These are phyloP conservation scores for Collichthys lucidus DNA, from an alignment of 2,113 vertebrate genomes.

Conservation along the genomic window DNA sequence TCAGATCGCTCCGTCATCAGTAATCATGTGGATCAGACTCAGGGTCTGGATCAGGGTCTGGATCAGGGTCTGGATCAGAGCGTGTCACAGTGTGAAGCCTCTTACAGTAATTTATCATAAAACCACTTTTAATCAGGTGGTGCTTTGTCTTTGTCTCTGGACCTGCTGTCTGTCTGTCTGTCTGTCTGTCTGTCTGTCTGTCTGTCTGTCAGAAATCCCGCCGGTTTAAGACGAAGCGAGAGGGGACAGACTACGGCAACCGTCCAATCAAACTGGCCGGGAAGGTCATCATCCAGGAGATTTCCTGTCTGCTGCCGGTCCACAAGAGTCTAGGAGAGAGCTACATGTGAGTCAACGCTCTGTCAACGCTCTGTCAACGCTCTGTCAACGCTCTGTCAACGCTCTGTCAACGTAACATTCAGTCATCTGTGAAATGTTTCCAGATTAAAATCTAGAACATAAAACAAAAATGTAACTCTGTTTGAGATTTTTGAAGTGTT, in stretches of 20 bases:
- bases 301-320: constrained; percentile 94
- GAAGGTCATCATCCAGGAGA: constrained; percentile 97
- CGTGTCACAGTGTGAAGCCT: constrained; percentile 53
- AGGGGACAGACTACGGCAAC: constrained; percentile 87
- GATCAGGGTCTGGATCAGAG: too few relatives aligned
- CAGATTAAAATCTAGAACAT: too few relatives aligned
- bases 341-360: constrained; percentile 87
- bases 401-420: too few relatives aligned
- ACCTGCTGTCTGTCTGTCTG: background rate
- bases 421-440: too few relatives aligned
- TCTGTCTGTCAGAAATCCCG: constrained; percentile 91
- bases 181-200: constrained; percentile 10
- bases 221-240: constrained; percentile 95
- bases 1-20: too few relatives aligned
- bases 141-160: constrained; percentile 31
- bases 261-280: constrained; percentile 95
- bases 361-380: constrained; percentile 80
- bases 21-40: too few relatives aligned
- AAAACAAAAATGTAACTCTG: too few relatives aligned
- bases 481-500: too few relatives aligned
- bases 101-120: constrained; percentile 26
- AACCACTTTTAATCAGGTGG: constrained; percentile 72
- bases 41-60: too few relatives aligned
- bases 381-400: constrained; percentile 39
- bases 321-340: constrained; percentile 94